Evolutionary conservation across 1,140 invertebrate genomes (phyloP).

Genomic region (Zophobas morio): DNA sequence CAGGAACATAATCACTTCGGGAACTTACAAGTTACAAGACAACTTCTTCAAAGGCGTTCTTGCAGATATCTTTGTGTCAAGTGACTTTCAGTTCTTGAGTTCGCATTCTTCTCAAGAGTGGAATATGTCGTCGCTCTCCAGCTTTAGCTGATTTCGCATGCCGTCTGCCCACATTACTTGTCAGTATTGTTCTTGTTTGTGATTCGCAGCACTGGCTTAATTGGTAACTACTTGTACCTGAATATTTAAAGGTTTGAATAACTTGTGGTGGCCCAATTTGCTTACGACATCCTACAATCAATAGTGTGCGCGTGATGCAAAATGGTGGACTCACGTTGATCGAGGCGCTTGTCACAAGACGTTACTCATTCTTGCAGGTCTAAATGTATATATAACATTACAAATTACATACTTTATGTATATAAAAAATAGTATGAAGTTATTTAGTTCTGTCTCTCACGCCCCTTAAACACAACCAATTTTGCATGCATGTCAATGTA

Average conservation of each 20-base stretch:
- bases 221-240: slow-evolving; percentile 7
- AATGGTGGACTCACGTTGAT: too few relatives aligned
- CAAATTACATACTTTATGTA: too few relatives aligned
- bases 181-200: slow-evolving; percentile 7
- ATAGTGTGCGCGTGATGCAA: neutral
- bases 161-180: neutral
- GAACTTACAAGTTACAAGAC: neutral
- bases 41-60: slow-evolving; percentile 1
- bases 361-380: too few relatives aligned
- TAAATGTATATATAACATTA: too few relatives aligned
- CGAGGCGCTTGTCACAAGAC: too few relatives aligned
- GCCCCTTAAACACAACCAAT: too few relatives aligned
- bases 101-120: slow-evolving; percentile 2
- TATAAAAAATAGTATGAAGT: too few relatives aligned
- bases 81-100: slow-evolving; percentile 10
- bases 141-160: neutral
- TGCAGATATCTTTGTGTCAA: slow-evolving; percentile 9
- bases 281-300: neutral
- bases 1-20: neutral
- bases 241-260: slow-evolving; percentile 12
- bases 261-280: neutral
- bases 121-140: neutral
- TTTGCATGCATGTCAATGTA: too few relatives aligned
- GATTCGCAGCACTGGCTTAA: neutral
- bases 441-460: too few relatives aligned